Base-by-base conservation (phyloP, 2,113 vertebrate species). In the Gadus macrocephalus region DNA sequence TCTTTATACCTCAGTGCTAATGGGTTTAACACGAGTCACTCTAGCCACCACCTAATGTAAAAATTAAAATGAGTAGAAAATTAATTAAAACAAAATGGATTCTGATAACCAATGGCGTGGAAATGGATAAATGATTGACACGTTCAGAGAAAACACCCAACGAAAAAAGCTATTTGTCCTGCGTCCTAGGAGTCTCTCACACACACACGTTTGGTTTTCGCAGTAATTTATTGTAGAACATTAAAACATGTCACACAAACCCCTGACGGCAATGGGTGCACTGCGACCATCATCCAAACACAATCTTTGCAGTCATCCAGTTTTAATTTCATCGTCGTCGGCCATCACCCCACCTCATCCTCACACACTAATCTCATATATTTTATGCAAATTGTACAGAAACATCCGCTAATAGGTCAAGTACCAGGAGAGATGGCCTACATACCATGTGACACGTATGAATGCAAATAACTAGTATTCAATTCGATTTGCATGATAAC, bases 151-250 rank as follows among this genome's bases (percentile, higher is more conserved):
- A 49, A 11, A 9, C 42, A 9, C 4, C 7, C 42, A 8, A 9
- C 7, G 42, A 49, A 14, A 49, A 14, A 14, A 14, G 42, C 7
- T 14, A 14, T 49, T 49, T 14, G 12, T 49, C 12, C 42, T 49
- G 42, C 7, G 7, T 49, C 8, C 42, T 25, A 25, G 22, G 22
- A 25, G 2, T 25, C 42, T 11, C 8, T 49, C 42, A 49, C 38
- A 66, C 28, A 73, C 42, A 0, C 6, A 15, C 31, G 53, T 17
- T 17, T 17, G 75, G 69, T 76, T 87, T 90, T 73, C 55, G 59
- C 74, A 80, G 79, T 85, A 63, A 83, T 92, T 93, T 91, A 91
- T 92, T 86, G 72, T 79, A 81, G 67, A 63, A 91, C 89, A 90
- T 83, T 82, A 84, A 86, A 90, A 91, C 86, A 85, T 80, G 84